Base-by-base conservation (phyloP, 1,140 invertebrate species). In the Musca vetustissima region DNA sequence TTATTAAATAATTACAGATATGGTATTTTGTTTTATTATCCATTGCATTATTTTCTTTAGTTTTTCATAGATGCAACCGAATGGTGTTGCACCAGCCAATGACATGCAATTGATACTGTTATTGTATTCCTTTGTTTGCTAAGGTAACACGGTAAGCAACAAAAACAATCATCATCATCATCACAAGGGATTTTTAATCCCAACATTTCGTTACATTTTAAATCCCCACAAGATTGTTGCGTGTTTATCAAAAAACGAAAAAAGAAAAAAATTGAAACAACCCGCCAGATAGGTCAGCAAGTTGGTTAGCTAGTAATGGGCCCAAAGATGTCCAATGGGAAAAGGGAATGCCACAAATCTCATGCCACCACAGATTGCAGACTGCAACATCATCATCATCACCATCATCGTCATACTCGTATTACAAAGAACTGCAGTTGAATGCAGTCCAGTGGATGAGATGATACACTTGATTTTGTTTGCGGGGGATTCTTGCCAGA, bases 61-160 rank as follows among this genome's bases (percentile, higher is more conserved):
- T 2, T 11, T 2, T 43, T 4, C 36, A 43, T 43, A 7, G 36
- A 43, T 43, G n/a, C 36, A 11, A 13, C 1, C 36, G 36, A 13
- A 2, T 43, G 36, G 36, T 43, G 11, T 43, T 43, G 36, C 36
- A 43, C 36, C 36, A 13, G 3, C 28, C 57, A 36, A 61, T 61
- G 57, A 61, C 57, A 61, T 61, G 57, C 57, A 36, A 61, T 61
- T 61, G 57, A 61, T 61, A 61, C 36, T 2, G n/a, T n/a, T 13
- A 28, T 43, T 43, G n/a, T 43, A 11, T 43, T 43, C 13, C 6
- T 43, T 43, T 43, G 11, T 43, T 43, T 43, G 36, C 13, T 43
- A 43, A 43, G 36, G 11, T 1, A 43, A 43, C 36, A 1, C 36
- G 36, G 36, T 43, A 43, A 43, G 36, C 4, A 43, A 43, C 36